Evolutionary conservation across 2,888 invertebrate genomes (phyloP).

Genomic region (Stenodema calcarata): DNA sequence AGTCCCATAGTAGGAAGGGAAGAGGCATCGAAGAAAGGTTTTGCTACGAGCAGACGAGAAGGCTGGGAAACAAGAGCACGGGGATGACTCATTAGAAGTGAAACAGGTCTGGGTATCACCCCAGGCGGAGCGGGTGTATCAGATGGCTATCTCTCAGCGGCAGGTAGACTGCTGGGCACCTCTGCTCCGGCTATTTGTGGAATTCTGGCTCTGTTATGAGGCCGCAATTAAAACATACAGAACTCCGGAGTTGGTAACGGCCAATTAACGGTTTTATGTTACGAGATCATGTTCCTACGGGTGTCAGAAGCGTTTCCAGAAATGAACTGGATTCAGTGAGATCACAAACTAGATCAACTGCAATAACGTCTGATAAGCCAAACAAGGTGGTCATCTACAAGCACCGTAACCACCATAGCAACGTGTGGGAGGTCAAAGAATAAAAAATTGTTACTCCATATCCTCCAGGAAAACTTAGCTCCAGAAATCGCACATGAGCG

Average conservation of each 20-base stretch:
- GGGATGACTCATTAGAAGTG: constrained; percentile 14
- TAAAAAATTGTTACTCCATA: too few relatives aligned
- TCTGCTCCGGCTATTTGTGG: background rate
- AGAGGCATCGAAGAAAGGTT: background rate
- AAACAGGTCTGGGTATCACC: background rate
- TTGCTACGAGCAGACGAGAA: background rate
- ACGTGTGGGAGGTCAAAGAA: too few relatives aligned
- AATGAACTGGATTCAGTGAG: too few relatives aligned
- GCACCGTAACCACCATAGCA: too few relatives aligned
- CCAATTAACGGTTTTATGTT: background rate
- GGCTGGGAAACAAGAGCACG: background rate
- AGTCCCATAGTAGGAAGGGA: background rate
- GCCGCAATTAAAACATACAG: background rate
- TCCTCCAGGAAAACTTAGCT: too few relatives aligned
- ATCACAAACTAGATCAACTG: too few relatives aligned
- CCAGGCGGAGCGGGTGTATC: background rate
- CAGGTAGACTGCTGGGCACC: constrained; percentile 24
- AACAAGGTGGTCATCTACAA: too few relatives aligned
- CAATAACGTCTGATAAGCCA: too few relatives aligned
- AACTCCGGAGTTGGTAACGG: background rate
- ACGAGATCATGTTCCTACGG: too few relatives aligned
- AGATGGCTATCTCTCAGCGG: background rate
- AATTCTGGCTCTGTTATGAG: background rate
- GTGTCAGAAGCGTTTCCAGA: too few relatives aligned
- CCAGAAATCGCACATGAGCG: too few relatives aligned